Evolutionary conservation across 1,140 invertebrate species (phyloP), one percentile per base, ranked within the genome.

Genomic region (Bilobella aurantiaca): DNA sequence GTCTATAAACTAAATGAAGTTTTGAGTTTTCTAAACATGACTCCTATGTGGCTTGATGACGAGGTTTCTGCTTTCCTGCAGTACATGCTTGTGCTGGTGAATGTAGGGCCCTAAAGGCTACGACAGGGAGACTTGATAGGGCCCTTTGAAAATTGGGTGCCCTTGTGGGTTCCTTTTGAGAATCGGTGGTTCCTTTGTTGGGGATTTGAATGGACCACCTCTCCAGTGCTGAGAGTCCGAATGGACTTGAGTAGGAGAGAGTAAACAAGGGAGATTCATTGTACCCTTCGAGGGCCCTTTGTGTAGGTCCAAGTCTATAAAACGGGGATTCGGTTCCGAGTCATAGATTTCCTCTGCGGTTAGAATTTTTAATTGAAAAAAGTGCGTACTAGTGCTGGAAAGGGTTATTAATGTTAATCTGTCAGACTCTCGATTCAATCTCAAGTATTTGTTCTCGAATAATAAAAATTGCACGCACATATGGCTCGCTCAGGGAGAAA

Each of bases 371-470:
- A 53, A 53, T 53, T 53, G 49, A 53, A 53, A 53, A 53, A 16
- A n/a, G n/a, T n/a, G n/a, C n/a, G 49, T 5, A 12, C 12, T 5
- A 42, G 34, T 42, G 34, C 12, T 12, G 14, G 21, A 23, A 53
- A 53, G 49, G 49, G 49, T 53, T 53, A 53, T 53, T 53, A 53
- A 53, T 53, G 49, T 53, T 53, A 53, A 53, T 53, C 49, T 53
- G 23, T 53, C 49, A 53, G 12, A 23, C 23, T 53, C 25, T 12
- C n/a, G n/a, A n/a, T 42, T 42, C 37, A 12, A 12, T 42, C 37
- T 42, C n/a, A 12, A 12, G 37, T 12, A 42, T 42, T 42, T 42
- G n/a, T n/a, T 42, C n/a, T 42, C n/a, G 8, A n/a, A 42, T 18
- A 12, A 12, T 5, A 23, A 53, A 53, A 53, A 53, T 53, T 8